These are phyloP conservation scores for Philaethria dido DNA, from an alignment of 2,888 invertebrate species.

Conservation along the genomic window DNA sequence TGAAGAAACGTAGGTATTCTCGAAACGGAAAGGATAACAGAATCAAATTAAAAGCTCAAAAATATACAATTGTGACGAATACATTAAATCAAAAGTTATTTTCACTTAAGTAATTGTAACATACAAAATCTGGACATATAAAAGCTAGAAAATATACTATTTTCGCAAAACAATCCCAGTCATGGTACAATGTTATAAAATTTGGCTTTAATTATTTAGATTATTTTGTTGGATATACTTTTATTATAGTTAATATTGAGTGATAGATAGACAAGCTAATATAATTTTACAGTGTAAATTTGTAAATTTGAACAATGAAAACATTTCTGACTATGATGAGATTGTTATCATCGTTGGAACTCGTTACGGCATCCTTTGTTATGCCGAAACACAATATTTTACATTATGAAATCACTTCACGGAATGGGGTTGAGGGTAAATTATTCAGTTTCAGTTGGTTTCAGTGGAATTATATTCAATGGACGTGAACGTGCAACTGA, in stretches of 20 bases:
- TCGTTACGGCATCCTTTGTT: slow-evolving; percentile 35
- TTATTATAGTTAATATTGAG: neutral
- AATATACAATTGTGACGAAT: no score
- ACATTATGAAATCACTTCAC: slow-evolving; percentile 37
- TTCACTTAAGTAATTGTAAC: no score
- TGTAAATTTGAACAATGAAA: slow-evolving; percentile 9
- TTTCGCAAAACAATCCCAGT: neutral
- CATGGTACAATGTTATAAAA: neutral
- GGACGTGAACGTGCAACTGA: slow-evolving; percentile 35
- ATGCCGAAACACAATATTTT: slow-evolving; percentile 33
- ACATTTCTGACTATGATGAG: slow-evolving; percentile 31
- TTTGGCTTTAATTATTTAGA: no score
- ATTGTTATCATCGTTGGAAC: slow-evolving; percentile 31
- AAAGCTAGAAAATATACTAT: no score
- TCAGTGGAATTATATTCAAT: slow-evolving; percentile 33
- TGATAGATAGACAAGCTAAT: neutral
- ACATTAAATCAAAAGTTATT: no score
- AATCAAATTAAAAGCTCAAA: no score
- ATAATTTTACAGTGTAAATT: slow-evolving; percentile 8
- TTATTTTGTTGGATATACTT: no score
- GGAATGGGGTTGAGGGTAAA: slow-evolving; percentile 38
- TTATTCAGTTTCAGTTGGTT: slow-evolving; percentile 33
- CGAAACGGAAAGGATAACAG: no score
- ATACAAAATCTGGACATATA: no score
- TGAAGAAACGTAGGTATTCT: no score